Evolutionary conservation across 2,113 vertebrate species (phyloP), one percentile per base, ranked within the genome.

Genomic region (Parus major): DNA sequence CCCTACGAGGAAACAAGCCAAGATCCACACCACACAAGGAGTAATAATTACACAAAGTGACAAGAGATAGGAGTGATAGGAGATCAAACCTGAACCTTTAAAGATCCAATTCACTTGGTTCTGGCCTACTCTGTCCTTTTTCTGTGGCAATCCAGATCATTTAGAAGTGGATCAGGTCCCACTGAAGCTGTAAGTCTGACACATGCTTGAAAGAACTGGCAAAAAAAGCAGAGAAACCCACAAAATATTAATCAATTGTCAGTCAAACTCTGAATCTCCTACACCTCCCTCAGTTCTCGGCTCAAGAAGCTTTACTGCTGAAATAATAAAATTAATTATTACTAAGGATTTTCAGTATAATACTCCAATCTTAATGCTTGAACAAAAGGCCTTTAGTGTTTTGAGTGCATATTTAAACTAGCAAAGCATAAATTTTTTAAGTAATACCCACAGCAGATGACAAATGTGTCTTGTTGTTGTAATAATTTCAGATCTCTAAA

Each of bases 401-500:
- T 68, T 75, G 64, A 96, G 93, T 88, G 59, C 82, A 77, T 88
- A 94, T 93, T 96, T 97, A 88, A 95, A 94, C 52, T 18, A 78
- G 69, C 49, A 71, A 83, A 56, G 53, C 92, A 94, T 92, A 86
- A 81, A 78, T 96, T 94, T 93, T 96, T 83, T 16, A 97, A 90
- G 56, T 22, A 95, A 88, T 96, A 92, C n/a, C 56, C 85, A 75
- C 72, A 84, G 77, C 2, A 7, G n/a, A 90, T 84, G 68, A 96
- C 71, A 86, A 96, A 97, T 50, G 8, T 35, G 39, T 59, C 71
- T 81, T 80, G 11, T 78, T 92, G 76, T 49, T 86, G 72, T 53
- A 95, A 93, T 92, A 95, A 92, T 64, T 92, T 78, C 64, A 92
- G 94, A 71, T 83, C 31, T 92, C 56, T 95, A 90, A 96, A 90